These are phyloP conservation scores for Rhopalosiphum padi DNA, from an alignment of 1,140 invertebrate genomes.

Conservation along the genomic window DNA sequence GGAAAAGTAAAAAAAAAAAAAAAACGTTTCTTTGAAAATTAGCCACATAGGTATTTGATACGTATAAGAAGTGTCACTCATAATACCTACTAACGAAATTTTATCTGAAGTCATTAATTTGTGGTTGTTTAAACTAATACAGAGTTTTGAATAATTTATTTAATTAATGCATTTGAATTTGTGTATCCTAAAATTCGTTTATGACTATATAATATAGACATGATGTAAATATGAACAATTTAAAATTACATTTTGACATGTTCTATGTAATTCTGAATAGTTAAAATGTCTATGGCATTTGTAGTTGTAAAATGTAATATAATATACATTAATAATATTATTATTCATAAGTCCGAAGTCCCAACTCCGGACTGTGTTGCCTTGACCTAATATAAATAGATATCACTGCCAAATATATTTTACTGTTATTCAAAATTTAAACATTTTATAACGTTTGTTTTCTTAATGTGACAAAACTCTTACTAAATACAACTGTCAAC, in stretches of 20 bases:
- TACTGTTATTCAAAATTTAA: background rate
- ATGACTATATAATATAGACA: background rate
- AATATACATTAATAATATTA: background rate
- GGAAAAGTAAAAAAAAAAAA: background rate
- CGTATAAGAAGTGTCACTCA: background rate
- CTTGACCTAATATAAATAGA: slow-evolving; percentile 41
- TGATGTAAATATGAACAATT: background rate
- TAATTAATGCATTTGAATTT: background rate
- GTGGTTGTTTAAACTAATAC: background rate
- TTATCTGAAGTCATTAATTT: background rate
- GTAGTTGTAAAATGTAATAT: background rate
- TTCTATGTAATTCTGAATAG: background rate
- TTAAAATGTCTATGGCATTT: background rate
- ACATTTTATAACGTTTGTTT: background rate
- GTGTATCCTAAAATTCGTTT: background rate
- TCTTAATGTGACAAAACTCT: background rate
- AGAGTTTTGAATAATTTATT: too few species aligned
- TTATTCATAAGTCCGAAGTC: background rate
- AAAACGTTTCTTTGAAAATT: background rate
- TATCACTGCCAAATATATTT: slow-evolving; percentile 28
- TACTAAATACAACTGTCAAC: background rate
- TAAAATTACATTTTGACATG: background rate
- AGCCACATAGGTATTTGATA: background rate
- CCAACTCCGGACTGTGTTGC: background rate
- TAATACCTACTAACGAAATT: background rate